Percentiles rank a stretch among this genome's conserved stretches.
Evolutionary conservation across 2,113 vertebrate species (phyloP).

Genomic region (Aythya baeri): DNA sequence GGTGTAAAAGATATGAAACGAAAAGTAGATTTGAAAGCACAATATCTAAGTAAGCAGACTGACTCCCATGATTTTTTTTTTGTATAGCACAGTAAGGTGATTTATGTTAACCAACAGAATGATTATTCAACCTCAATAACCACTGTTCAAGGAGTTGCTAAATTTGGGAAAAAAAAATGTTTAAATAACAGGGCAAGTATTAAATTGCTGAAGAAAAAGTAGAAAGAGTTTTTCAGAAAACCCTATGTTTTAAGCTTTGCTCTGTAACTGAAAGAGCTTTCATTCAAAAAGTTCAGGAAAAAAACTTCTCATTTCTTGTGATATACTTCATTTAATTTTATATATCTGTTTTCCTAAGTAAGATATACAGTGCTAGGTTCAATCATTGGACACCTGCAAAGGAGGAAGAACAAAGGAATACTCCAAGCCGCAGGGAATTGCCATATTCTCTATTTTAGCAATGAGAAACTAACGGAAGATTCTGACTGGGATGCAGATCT

Average conservation of each 20-base stretch:
- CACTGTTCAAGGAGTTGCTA: background rate
- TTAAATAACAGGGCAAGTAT: background rate
- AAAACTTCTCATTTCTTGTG: background rate
- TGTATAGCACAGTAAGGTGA: background rate
- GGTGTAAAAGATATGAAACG: background rate
- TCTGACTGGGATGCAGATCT: constrained; percentile 24
- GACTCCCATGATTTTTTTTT: background rate
- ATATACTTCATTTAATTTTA: background rate
- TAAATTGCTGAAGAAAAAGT: background rate
- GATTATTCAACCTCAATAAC: constrained; percentile 23
- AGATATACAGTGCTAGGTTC: background rate
- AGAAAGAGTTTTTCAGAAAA: background rate
- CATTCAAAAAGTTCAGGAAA: background rate
- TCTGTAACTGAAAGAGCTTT: background rate
- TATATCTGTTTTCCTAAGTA: background rate
- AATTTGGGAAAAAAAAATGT: background rate
- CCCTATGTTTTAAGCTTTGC: background rate
- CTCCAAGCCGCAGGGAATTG: background rate
- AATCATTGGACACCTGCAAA: background rate
- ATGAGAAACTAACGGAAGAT: constrained; percentile 1
- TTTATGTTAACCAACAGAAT: background rate
- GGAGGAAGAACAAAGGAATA: constrained; percentile 35
- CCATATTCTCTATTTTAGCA: background rate
- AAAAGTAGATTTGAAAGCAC: background rate
- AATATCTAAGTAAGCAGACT: background rate